Base-by-base conservation (phyloP, 2,888 invertebrate genomes). In the Ganaspis brasiliensis region DNA sequence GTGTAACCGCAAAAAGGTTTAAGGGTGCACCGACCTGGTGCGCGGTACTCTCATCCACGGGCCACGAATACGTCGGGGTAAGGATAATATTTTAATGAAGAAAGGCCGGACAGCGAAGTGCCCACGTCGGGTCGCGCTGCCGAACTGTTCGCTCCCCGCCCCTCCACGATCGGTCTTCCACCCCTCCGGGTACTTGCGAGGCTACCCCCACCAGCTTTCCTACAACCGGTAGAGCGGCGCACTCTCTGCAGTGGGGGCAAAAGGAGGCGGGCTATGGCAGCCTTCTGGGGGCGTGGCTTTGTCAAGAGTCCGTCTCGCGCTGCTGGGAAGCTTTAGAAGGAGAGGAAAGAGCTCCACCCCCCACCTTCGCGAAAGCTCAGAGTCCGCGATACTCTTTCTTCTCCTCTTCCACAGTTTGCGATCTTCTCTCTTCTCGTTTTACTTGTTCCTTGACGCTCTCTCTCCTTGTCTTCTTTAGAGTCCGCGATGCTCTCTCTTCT, bases 21-120 rank as follows among this genome's bases (percentile, higher is more conserved):
- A 52, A 37, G 67, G 67, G 40, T 63, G 31, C 57, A 57, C 57
- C 24, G 57, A 67, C n/a, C 67, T 19, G 72, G 45, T 35, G 61
- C 73, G 73, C 61, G 35, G 71, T 71, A 52, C 45, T 78, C 71
- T 71, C 75, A 78, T 77, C 59, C 73, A 67, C 78, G 78, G 78
- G 81, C 74, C 74, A 56, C 70, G 82, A 83, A 82, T 85, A 83
- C 83, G 83, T 84, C 77, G 80, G 84, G 84, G 83, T 84, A 86
- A 82, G 87, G 87, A 87, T 89, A 89, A 89, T 90, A 91, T 91
- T 91, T 90, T 90, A 91, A 91, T 91, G 89, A 90, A 89, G 89
- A 90, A 91, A 90, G 88, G 89, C 89, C 91, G 90, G 91, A 91
- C 91, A 90, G 91, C 91, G 91, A 91, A 91, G 91, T 91, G 90